These are phyloP conservation scores for Oscheius sp. DNA, from an alignment of 2,888 invertebrate species.

Conservation along the genomic window DNA sequence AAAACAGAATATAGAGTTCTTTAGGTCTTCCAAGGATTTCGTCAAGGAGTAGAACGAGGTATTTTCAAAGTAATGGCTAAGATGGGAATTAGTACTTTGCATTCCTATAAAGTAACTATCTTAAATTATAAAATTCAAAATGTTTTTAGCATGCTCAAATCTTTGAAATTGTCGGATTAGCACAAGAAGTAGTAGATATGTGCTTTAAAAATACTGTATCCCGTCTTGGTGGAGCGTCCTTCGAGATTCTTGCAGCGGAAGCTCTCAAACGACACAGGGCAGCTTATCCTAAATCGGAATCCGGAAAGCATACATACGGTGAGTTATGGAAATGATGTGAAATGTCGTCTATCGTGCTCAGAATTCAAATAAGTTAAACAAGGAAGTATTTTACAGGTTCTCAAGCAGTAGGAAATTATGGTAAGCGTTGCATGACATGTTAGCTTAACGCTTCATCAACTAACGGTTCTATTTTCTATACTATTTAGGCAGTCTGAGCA, in stretches of 20 bases:
- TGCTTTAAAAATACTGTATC: constrained; percentile 86
- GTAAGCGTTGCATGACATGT: constrained; percentile 11
- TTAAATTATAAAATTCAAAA: background rate
- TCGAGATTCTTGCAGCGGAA: constrained; percentile 75
- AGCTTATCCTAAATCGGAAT: constrained; percentile 59
- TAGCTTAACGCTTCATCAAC: background rate
- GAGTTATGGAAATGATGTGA: constrained; percentile 19
- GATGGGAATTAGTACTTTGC: constrained; percentile 98
- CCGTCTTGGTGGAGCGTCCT: constrained; percentile 86
- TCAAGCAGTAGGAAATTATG: constrained; percentile 21
- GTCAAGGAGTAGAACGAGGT: constrained; percentile 88
- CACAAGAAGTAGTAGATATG: constrained; percentile 88
- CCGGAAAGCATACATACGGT: constrained; percentile 48
- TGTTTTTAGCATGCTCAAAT: constrained; percentile 86
- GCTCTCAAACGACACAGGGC: constrained; percentile 65
- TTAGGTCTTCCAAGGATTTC: constrained; percentile 78
- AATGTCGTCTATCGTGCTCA: background rate
- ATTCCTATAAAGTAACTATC: constrained; percentile 84
- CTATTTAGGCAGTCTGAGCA: background rate
- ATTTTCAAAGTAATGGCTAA: constrained; percentile 96
- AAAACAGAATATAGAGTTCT: background rate
- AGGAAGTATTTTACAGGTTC: constrained; percentile 10
- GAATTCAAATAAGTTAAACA: background rate
- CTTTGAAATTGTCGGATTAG: constrained; percentile 95
- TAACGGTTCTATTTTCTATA: background rate